Base-by-base conservation (phyloP, 1,140 invertebrate genomes). In the Trichomalopsis sarcophagae region DNA sequence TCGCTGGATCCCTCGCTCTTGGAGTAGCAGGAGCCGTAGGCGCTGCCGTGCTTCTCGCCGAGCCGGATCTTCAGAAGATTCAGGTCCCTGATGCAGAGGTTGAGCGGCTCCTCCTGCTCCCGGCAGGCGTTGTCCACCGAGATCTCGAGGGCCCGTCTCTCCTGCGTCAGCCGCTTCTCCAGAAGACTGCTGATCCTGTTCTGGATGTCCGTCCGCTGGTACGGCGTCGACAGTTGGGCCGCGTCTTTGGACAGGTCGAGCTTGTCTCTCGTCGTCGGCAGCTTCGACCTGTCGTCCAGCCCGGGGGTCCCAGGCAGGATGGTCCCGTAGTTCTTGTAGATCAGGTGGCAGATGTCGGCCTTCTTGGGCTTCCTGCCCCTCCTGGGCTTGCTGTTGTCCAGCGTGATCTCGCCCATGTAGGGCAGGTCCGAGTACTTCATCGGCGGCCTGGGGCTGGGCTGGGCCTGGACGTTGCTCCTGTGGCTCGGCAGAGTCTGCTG, bases 391-490 rank as follows among this genome's bases (percentile, higher is more conserved):
- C 96, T 96, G 91, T 97, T 97, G 90, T 97, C 97, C 82, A 98
- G 90, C 0, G 97, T 97, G 93, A 98, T 97, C 89, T 98, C 97
- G 2, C 97, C 97, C 97, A 98, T 97, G 91, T 97, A 98, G 0
- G 97, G 97, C 5, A 97, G 92, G 88, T 97, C 97, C n/a, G 96
- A 95, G 88, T 97, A 97, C 77, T 96, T 96, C 82, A 97, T 94
- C 0, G 95, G 92, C 47, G 94, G 93, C 40, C 87, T 91, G 81
- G 85, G 92, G 55, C 88, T 88, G 50, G 90, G 87, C 76, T 91
- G 89, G 0, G 44, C 1, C 66, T 81, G 62, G n/a, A 7, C 7
- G 66, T 30, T 44, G 23, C 9, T 27, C 10, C 68, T 10, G 10
- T 23, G 27, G 23, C 9, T 30, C 17, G 6, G 23, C 23, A 11